phyloP scores from a whole-genome alignment of 2,797 vertebrate genomes.

The Argya squamiceps region DNA sequence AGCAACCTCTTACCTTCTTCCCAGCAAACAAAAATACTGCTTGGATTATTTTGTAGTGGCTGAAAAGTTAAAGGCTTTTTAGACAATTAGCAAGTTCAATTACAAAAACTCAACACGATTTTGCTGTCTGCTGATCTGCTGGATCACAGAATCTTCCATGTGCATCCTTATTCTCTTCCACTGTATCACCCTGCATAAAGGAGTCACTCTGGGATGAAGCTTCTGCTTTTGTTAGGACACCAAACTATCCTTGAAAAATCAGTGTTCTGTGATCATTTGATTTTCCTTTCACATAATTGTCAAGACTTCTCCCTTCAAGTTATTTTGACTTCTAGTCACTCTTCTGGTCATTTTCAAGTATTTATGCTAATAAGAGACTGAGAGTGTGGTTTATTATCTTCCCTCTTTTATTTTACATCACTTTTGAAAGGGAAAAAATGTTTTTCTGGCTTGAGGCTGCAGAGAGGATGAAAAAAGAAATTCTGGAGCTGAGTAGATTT shows the following conservation, averaged over 20 bases:
- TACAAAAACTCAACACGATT: neutral
- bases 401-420: neutral
- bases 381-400: neutral
- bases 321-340: neutral
- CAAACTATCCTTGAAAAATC: neutral
- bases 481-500: neutral
- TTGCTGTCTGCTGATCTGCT: slow-evolving; percentile 34
- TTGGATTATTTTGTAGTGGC: neutral
- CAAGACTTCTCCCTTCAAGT: neutral
- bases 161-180: slow-evolving; percentile 46
- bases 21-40: neutral
- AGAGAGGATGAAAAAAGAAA: neutral
- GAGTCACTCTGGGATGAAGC: slow-evolving; percentile 75
- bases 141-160: neutral
- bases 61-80: neutral
- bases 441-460: neutral
- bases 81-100: neutral
- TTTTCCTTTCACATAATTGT: neutral
- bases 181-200: slow-evolving; percentile 60
- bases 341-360: neutral
- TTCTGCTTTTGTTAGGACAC: neutral
- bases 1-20: neutral
- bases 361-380: neutral
- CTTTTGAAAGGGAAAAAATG: neutral
- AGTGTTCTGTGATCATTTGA: neutral